Evolutionary conservation across 2,888 invertebrate genomes (phyloP), one percentile per base, ranked within the genome.

Genomic region (Apotomis capreana): DNA sequence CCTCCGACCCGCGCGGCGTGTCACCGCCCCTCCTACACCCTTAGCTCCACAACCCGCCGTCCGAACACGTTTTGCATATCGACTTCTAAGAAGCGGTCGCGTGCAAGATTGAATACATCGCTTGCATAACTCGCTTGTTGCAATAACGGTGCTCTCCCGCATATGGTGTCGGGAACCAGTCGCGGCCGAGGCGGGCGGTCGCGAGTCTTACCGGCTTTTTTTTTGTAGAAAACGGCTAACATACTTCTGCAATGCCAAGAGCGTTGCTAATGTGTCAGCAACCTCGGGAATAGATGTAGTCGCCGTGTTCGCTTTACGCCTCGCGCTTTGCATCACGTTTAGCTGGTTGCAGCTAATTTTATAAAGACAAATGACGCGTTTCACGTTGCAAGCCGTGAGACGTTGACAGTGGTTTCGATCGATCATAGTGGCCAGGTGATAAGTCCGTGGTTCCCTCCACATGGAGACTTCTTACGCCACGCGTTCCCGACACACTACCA

Each of bases 1-100:
- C 91, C 92, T 91, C 88, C 91, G 92, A 92, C 91, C 91, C 88
- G 85, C 83, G 83, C 78, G 81, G 75, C 80, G 81, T 84, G 86
- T 83, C 85, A 84, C 82, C 82, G 79, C 81, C 78, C 77, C 80
- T 62, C 60, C 64, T 69, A 54, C 60, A 74, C 67, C 65, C 73
- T 61, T 73, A 69, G 69, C 73, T 73, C 68, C 68, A 44, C 62
- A 58, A 55, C 69, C 54, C 58, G 59, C 57, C 64, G 67, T 68
- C 59, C 68, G 71, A 76, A 80, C 79, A 80, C 73, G 80, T 79
- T 83, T 84, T 83, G 82, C 85, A 84, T 84, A 82, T 81, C 79
- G 78, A 79, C 80, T 76, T 75, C 75, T 77, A 77, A 76, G 77
- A 78, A 78, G 78, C 78, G 81, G 68, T 74, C 73, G 76, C 79